These are phyloP conservation scores for Vulpes vulpes DNA, from an alignment of 2,113 vertebrate species.

Conservation along the genomic window DNA sequence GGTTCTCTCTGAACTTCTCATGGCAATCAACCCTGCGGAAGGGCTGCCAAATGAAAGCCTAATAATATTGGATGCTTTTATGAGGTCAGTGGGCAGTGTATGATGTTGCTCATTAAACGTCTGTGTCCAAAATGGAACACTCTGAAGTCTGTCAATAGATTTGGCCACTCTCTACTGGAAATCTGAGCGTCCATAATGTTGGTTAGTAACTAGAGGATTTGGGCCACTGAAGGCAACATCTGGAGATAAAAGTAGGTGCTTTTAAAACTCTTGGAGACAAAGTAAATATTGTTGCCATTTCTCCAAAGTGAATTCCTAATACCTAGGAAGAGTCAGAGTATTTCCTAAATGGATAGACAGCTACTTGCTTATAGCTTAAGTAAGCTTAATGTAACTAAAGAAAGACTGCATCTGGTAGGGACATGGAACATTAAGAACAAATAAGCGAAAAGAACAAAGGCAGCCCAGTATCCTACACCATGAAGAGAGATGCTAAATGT, in stretches of 20 bases:
- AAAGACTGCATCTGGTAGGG: neutral
- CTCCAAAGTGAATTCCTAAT: neutral
- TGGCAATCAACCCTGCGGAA: neutral
- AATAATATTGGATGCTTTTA: neutral
- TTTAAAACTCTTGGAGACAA: neutral
- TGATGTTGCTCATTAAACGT: neutral
- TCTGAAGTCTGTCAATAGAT: neutral
- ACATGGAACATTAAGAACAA: neutral
- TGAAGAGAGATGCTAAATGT: neutral
- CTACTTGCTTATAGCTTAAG: neutral
- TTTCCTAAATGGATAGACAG: neutral
- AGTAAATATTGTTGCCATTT: neutral
- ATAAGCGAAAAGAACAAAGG: neutral
- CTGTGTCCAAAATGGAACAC: neutral
- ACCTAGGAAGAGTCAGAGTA: neutral
- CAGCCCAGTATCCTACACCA: no score
- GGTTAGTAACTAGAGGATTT: neutral
- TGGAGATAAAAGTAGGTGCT: neutral
- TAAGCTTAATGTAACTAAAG: neutral
- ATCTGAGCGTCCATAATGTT: neutral
- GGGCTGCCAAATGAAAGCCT: neutral
- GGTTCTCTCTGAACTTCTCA: neutral
- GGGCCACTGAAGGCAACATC: neutral
- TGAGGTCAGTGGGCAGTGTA: neutral
- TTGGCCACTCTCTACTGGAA: neutral